Evolutionary conservation across 1,140 invertebrate species (phyloP).

Genomic region (Drosophila azteca): DNA sequence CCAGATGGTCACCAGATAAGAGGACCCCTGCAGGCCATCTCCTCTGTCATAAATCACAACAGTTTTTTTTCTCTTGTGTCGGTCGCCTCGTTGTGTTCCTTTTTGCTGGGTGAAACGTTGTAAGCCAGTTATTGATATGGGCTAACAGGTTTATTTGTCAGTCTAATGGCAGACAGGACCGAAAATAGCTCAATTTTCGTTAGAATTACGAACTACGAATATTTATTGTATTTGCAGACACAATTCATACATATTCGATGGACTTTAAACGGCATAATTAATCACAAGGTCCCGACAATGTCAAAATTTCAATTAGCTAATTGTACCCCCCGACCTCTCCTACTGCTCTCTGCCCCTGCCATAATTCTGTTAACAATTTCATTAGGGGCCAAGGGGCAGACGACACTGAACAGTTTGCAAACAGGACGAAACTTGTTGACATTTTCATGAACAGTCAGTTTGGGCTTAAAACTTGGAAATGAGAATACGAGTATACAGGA

Average conservation of each 20-base stretch:
- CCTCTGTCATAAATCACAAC: constrained; percentile 64
- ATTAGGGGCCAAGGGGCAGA: constrained; percentile 37
- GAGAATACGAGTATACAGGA: no score
- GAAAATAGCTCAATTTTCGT: constrained; percentile 28
- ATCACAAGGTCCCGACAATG: constrained; percentile 34
- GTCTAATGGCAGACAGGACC: constrained; percentile 41
- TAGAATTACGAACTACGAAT: constrained; percentile 2
- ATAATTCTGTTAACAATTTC: constrained; percentile 70
- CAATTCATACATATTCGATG: constrained; percentile 5
- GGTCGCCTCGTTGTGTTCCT: constrained; percentile 11
- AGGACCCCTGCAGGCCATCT: constrained; percentile 33
- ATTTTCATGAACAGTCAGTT: constrained; percentile 39
- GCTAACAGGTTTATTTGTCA: constrained; percentile 69
- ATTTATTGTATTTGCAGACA: constrained; percentile 16
- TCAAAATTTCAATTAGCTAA: constrained; percentile 74
- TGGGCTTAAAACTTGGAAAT: no score
- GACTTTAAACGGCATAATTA: constrained; percentile 42
- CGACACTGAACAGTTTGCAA: constrained; percentile 14
- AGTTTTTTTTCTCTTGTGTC: constrained; percentile 15
- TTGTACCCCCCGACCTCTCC: constrained; percentile 29
- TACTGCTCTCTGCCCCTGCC: constrained; percentile 12
- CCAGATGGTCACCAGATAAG: constrained; percentile 75
- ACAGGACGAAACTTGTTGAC: constrained; percentile 62
- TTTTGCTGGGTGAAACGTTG: constrained; percentile 19
- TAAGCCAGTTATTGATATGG: constrained; percentile 73